These are phyloP conservation scores for Eubasilissa regina DNA, from an alignment of 1,140 invertebrate species.

Conservation along the genomic window DNA sequence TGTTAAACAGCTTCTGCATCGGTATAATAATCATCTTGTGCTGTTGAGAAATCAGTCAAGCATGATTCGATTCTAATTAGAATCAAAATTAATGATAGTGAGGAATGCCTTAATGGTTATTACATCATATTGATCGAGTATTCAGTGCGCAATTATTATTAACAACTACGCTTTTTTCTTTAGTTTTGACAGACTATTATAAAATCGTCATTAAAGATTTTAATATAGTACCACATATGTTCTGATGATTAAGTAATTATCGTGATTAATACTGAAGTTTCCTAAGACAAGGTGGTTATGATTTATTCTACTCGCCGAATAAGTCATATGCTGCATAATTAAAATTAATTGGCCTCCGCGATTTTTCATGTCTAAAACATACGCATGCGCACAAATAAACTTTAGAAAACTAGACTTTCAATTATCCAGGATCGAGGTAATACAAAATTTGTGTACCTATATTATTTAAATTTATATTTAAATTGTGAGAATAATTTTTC, in stretches of 20 bases:
- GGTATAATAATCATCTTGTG: not conserved
- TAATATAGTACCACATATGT: not conserved
- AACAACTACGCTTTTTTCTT: conserved; percentile 13
- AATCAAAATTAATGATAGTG: not conserved
- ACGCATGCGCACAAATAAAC: too few species aligned
- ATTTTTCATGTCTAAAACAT: too few species aligned
- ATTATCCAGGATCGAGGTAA: too few species aligned
- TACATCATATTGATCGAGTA: not conserved
- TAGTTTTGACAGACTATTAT: conserved; percentile 34
- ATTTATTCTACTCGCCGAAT: too few species aligned
- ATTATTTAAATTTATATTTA: too few species aligned
- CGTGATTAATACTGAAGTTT: conserved; percentile 16
- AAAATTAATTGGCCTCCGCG: too few species aligned
- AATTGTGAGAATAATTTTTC: too few species aligned
- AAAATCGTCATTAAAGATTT: too few species aligned
- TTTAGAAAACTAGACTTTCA: too few species aligned
- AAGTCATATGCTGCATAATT: too few species aligned
- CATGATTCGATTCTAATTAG: not conserved
- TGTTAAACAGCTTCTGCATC: not conserved
- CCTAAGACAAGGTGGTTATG: not conserved
- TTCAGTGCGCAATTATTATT: not conserved
- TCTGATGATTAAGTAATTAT: not conserved
- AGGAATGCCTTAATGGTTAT: not conserved
- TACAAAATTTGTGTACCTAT: too few species aligned
- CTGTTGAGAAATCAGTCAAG: not conserved